These are phyloP conservation scores for Villa cingulata DNA, from an alignment of 2,888 invertebrate genomes.

Conservation along the genomic window DNA sequence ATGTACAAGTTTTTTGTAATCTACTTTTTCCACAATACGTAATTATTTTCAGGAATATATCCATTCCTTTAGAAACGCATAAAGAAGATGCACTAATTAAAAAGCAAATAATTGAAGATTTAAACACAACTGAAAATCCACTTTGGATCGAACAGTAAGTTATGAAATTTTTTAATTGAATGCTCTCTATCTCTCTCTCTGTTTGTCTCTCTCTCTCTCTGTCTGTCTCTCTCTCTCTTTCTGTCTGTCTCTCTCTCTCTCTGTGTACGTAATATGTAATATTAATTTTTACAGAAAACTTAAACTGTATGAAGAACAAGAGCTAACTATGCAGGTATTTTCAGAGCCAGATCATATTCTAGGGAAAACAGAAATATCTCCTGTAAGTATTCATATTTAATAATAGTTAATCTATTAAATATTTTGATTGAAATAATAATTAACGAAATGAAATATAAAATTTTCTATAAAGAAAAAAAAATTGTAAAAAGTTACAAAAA, in stretches of 20 bases:
- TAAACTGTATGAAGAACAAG: conserved; percentile 81
- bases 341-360: conserved; percentile 50
- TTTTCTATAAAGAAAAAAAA: neutral
- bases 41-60: conserved; percentile 49
- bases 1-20: too few species aligned
- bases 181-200: too few species aligned
- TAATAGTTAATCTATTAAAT: neutral
- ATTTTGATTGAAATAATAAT: conserved; percentile 1
- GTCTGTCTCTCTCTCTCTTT: too few species aligned
- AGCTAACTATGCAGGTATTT: conserved; percentile 86
- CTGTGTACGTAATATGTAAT: too few species aligned
- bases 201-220: too few species aligned
- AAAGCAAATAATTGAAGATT: conserved; percentile 68
- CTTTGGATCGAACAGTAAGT: conserved; percentile 81
- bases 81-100: conserved; percentile 73
- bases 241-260: too few species aligned
- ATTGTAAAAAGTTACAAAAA: neutral
- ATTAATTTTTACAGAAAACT: conserved; percentile 61
- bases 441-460: too few species aligned
- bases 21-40: too few species aligned
- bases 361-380: conserved; percentile 29
- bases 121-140: conserved; percentile 84
- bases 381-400: conserved; percentile 18
- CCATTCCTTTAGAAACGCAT: conserved; percentile 66
- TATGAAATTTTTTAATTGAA: too few species aligned